These are phyloP conservation scores for Exephanes ischioxanthus DNA, from an alignment of 2,888 invertebrate genomes.

Conservation along the genomic window DNA sequence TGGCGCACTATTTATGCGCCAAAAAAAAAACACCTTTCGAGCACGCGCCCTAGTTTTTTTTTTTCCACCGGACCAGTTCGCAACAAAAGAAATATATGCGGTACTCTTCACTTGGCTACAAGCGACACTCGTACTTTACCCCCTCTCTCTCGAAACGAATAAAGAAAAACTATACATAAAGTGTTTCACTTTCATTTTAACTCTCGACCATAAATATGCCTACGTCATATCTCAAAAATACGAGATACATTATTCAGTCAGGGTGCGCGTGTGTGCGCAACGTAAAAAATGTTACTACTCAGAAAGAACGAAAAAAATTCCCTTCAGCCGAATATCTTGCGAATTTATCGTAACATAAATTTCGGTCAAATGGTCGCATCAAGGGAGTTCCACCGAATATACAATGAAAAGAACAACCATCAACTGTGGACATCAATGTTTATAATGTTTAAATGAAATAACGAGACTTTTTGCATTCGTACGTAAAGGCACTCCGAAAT, in stretches of 20 bases:
- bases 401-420: neutral
- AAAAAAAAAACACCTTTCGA: conserved; percentile 2
- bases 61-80: neutral
- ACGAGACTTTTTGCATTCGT: no score
- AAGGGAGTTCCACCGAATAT: neutral
- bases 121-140: neutral
- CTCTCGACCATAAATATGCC: neutral
- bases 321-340: neutral
- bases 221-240: neutral
- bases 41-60: conserved; percentile 6
- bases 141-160: neutral
- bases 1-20: conserved; percentile 45
- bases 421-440: no score
- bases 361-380: neutral
- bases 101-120: neutral
- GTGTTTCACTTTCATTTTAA: neutral
- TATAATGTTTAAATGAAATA: no score
- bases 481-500: no score
- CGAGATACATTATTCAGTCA: neutral
- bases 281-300: neutral
- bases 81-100: conserved; percentile 18
- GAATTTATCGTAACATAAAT: neutral
- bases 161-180: neutral
- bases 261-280: neutral
- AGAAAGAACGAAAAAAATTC: neutral